Evolutionary conservation across 2,113 vertebrate genomes (phyloP).

Genomic region (Phrynosoma blainvillii): DNA sequence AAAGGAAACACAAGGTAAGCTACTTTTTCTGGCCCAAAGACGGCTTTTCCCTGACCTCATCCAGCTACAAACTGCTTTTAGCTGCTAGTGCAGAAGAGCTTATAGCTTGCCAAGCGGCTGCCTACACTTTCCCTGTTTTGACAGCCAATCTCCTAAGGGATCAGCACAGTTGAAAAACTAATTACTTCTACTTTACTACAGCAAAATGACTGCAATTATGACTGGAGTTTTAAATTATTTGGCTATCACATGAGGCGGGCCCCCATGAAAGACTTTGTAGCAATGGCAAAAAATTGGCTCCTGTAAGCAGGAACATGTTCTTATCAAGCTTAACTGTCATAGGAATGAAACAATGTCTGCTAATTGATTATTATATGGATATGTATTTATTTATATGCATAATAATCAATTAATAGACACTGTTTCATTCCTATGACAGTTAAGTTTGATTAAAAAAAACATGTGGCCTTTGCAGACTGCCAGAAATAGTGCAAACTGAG

Average conservation of each 20-base stretch:
- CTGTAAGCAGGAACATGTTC: not conserved
- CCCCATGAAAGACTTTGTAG: not conserved
- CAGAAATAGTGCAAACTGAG: too few species aligned
- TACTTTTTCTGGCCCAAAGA: not conserved
- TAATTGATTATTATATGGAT: too few species aligned
- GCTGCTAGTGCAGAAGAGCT: not conserved
- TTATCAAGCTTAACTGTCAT: not conserved
- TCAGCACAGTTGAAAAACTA: not conserved
- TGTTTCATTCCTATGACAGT: too few species aligned
- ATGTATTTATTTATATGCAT: too few species aligned
- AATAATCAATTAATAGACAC: too few species aligned
- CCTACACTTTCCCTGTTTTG: not conserved
- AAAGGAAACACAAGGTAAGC: not conserved
- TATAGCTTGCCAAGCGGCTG: not conserved
- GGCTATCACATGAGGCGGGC: not conserved
- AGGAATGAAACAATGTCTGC: not conserved
- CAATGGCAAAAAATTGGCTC: not conserved
- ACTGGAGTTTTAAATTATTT: not conserved
- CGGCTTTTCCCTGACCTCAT: not conserved
- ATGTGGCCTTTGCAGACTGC: too few species aligned
- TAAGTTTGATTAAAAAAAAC: too few species aligned
- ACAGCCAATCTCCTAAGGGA: not conserved
- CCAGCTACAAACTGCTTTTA: not conserved
- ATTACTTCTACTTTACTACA: not conserved
- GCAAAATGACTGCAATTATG: not conserved